Evolutionary conservation across 1,140 invertebrate species (phyloP).

Genomic region (Trachymyrmex cornetzi): DNA sequence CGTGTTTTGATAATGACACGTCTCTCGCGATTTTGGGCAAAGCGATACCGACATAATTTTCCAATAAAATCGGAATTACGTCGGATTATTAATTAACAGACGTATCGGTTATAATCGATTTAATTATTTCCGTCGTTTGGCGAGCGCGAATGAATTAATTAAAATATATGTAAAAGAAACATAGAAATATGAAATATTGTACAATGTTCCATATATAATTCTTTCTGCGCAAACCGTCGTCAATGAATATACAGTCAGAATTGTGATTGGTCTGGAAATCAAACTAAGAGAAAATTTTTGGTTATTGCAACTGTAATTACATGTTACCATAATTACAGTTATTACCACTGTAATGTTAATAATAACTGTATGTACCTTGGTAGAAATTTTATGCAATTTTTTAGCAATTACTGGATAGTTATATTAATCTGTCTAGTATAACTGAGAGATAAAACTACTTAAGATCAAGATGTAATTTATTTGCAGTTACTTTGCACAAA

Average conservation of each 20-base stretch:
- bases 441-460: no score
- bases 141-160: not conserved
- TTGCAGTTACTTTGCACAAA: no score
- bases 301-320: no score
- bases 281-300: not conserved
- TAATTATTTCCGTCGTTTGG: not conserved
- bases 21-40: not conserved
- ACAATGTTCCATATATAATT: not conserved
- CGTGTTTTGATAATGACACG: not conserved
- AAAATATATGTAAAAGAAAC: not conserved
- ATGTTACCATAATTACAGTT: no score
- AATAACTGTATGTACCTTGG: no score
- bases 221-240: not conserved
- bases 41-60: not conserved
- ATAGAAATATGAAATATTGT: not conserved
- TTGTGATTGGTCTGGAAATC: not conserved
- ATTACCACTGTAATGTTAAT: no score
- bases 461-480: no score
- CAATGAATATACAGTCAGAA: not conserved
- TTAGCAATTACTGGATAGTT: no score
- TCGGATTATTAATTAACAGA: not conserved
- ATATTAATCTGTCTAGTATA: no score
- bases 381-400: no score
- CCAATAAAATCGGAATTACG: slow-evolving; percentile 3
- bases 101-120: slow-evolving; percentile 4